These are phyloP conservation scores for Tineola bisselliella DNA, from an alignment of 2,888 invertebrate species.

Conservation along the genomic window DNA sequence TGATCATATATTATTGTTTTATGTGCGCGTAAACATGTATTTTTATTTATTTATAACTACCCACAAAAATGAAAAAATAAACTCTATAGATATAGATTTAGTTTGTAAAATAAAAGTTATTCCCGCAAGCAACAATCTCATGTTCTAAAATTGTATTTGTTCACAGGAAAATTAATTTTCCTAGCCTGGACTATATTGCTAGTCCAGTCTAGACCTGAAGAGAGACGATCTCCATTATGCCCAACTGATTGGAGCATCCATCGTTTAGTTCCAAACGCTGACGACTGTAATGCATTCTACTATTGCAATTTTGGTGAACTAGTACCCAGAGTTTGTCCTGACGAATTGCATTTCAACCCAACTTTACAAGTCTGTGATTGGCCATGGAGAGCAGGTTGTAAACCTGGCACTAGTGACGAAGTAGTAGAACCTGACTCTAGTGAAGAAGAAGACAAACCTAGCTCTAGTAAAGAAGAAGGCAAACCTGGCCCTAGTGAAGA, in stretches of 20 bases:
- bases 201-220: background rate
- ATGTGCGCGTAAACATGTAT: no score
- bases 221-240: background rate
- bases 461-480: background rate
- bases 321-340: conserved; percentile 15
- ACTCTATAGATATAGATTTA: no score
- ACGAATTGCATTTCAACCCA: conserved; percentile 16
- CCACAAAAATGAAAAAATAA: no score
- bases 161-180: background rate
- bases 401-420: background rate
- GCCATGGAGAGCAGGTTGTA: background rate
- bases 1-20: no score
- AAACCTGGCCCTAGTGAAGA: background rate
- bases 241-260: conserved; percentile 11
- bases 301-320: conserved; percentile 18
- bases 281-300: conserved; percentile 19
- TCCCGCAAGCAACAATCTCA: no score
- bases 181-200: background rate
- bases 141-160: background rate
- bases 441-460: background rate
- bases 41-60: no score
- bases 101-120: no score
- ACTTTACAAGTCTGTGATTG: conserved; percentile 14
- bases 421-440: no score
- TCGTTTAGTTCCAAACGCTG: conserved; percentile 15